Evolutionary conservation across 2,797 vertebrate species (phyloP), one percentile per base, ranked within the genome.

Genomic region (Mormyrus hasselquistii): DNA sequence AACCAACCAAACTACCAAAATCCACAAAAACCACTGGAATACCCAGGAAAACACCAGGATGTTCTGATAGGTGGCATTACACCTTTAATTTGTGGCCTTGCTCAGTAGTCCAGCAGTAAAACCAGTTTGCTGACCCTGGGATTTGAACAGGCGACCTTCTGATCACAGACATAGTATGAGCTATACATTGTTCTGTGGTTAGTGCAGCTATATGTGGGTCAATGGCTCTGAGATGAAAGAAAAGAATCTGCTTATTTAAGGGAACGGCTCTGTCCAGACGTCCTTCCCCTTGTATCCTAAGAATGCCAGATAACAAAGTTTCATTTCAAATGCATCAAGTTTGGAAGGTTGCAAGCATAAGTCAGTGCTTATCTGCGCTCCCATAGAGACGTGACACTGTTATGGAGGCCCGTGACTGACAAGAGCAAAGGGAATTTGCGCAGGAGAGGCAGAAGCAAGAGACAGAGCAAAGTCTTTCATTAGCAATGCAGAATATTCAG

Each of bases 211-310:
- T n/a, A 79, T n/a, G 73, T 41, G 38, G 90, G 91, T 91, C 92
- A 92, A 91, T 90, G 86, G 90, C 91, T 92, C 73, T 44, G 29
- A 41, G 53, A 55, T 16, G n/a, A 83, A 5, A 25, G 52, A 44
- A n/a, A 22, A 49, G 82, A 89, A 85, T 84, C 88, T 89, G 76
- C 29, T 59, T 47, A 22, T 52, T 25, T 52, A 52, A 49, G 25
- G 12, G 25, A 85, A 85, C 5, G 22, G 47, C 83, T 12, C 49
- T 25, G 52, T 62, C 34, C 50, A 44, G 55, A 83, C 38, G 14
- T 57, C 83, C 38, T 41, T 53, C 76, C 53, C 88, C 88, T 62
- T 10, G 2, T 38, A 10, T 34, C 69, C 10, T 7, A 38, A 73
- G 69, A 73, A 44, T 4, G 73, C 73, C 73, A 79, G 38, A 41